Base-by-base conservation (phyloP, 2,888 invertebrate genomes). In the Apodemia hepburni region DNA sequence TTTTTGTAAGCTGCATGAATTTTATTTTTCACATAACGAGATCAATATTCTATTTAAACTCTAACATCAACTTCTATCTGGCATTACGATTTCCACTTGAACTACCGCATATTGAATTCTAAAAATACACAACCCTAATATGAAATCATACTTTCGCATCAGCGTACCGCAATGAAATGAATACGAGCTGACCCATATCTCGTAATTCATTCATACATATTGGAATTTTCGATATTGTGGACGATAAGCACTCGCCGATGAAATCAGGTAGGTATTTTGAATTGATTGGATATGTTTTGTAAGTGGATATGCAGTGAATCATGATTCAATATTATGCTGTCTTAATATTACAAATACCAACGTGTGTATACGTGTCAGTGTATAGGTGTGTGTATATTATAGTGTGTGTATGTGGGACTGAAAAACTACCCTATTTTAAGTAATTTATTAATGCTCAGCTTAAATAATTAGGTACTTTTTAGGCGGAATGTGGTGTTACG, bases 151-250 rank as follows among this genome's bases (percentile, higher is more conserved):
- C 67, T 64, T 71, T 60, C 64, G 64, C 60, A 68, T 70, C 68
- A 70, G 68, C 68, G 63, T 35, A 60, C 68, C 68, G 68, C 70
- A 65, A 69, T 69, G 69, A 68, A 69, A 68, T 67, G 66, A 65
- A 68, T 69, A 71, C 67, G 67, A 64, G 62, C 70, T 68, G 70
- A 69, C 70, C 70, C 67, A 69, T 66, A 69, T 71, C 66, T 64
- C 59, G 69, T 69, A 65, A 69, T 67, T 70, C 68, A 67, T 70
- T 69, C 69, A 67, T 69, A 69, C 68, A 68, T 71, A 69, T 70
- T 70, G 67, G 64, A 67, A 65, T 62, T 65, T 64, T 60, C 51
- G 65, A 65, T 69, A 66, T 66, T 66, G 66, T 69, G 51, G 51
- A 18, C 27, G 51, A 51, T 27, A 51, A 51, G 51, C 51, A 51